Evolutionary conservation across 1,140 invertebrate genomes (phyloP).

Genomic region (Nylanderia fulva): DNA sequence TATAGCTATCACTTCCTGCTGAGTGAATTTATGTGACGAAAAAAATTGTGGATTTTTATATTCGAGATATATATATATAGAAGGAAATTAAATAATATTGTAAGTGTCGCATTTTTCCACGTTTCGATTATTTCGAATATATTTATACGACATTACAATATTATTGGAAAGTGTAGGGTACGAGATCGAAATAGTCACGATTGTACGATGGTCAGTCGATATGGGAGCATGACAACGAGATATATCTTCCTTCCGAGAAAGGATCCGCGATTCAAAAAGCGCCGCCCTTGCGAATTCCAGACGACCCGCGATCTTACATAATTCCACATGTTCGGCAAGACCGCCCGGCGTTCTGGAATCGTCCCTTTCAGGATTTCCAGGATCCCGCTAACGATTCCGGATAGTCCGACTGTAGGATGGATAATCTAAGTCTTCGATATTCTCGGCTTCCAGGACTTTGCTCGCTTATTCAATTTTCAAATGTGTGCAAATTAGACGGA

Average conservation of each 20-base stretch:
- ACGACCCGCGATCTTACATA: conserved; percentile 72
- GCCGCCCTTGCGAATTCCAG: conserved; percentile 67
- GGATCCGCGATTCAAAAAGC: conserved; percentile 74
- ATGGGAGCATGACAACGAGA: conserved; percentile 38
- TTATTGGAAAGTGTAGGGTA: conserved; percentile 17
- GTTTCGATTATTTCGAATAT: conserved; percentile 2
- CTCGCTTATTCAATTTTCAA: conserved; percentile 9
- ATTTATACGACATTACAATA: conserved; percentile 35
- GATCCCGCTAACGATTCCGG: conserved; percentile 70
- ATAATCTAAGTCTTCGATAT: conserved; percentile 35
- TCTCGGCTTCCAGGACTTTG: conserved; percentile 14
- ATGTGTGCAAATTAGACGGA: conserved; percentile 8
- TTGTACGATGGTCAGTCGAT: conserved; percentile 53
- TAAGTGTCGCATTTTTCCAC: not conserved
- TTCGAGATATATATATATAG: conserved; percentile 5
- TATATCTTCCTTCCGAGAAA: conserved; percentile 65
- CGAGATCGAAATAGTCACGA: conserved; percentile 60
- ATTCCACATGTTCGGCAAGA: conserved; percentile 68
- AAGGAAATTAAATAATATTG: not conserved
- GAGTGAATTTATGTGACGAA: not conserved
- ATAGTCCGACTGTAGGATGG: conserved; percentile 57
- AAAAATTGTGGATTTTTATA: not conserved
- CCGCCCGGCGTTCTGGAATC: conserved; percentile 66
- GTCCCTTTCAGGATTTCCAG: conserved; percentile 66
- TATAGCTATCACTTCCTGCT: not conserved